Base-by-base conservation (phyloP, 2,888 invertebrate genomes). In the Argyra leucocephala region DNA sequence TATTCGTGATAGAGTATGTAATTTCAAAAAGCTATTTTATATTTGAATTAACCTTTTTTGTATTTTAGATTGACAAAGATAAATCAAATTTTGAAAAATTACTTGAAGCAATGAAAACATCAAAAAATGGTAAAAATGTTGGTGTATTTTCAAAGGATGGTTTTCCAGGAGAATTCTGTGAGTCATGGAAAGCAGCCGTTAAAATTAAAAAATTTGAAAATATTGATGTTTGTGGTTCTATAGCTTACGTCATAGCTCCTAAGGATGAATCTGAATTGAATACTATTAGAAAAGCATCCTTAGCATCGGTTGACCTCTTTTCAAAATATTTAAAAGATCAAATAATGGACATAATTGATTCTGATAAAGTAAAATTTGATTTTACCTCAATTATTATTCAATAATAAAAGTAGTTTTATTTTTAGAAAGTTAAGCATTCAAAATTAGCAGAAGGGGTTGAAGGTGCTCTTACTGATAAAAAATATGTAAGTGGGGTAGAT, bases 281-380 rank as follows among this genome's bases (percentile, higher is more conserved):
- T 63, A 89, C 90, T 10, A 88, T 97, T 64, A 94, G 93, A 75
- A 95, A 95, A 81, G 96, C 99, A 0, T 92, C 92, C 72, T 82
- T 91, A 76, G 93, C 95, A 15, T 93, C 96, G 12, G 91, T 93
- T 65, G 96, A 97, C 81, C 89, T 99, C 18, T 99, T 96, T 78
- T 92, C 90, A 63, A 98, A 98, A 79, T 96, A 94, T 80, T 84
- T 99, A 59, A 93, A 95, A 78, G 95, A 96, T 80, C 95, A 98
- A 81, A 92, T 99, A 70, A 96, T 98, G 91, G 96, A 96, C 78
- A 94, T 98, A 71, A 95, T 99, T 75, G 98, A 99, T 84, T 90
- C 93, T 5, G 99, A 99, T 77, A 95, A 91, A 83, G 90, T 89
- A 78, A 76, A 72, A 26, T 62, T 36, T 36, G 22, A 48, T 12